Conservation (phyloP, 2,797 vertebrate species). For the Austrolebias charrua region DNA sequence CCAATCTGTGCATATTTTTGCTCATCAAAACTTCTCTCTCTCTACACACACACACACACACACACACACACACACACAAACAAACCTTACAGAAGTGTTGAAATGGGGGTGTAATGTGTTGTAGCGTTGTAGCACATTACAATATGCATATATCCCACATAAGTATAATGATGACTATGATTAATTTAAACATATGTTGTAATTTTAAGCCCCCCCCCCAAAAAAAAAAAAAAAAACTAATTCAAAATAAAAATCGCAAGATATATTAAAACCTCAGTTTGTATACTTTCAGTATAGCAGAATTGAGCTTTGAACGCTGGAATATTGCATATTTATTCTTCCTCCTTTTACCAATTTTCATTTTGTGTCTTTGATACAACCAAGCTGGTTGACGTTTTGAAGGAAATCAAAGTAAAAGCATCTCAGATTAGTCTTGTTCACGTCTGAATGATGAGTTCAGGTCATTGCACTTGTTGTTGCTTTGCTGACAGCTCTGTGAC, state of each 20-base stretch:
- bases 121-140: background rate
- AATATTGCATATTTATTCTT: too few species aligned
- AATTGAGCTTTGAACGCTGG: background rate
- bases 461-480: background rate
- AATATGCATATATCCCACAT: background rate
- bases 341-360: too few species aligned
- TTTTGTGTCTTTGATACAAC: too few species aligned
- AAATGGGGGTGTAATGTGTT: background rate
- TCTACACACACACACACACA: too few species aligned
- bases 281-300: background rate
- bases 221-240: too few species aligned
- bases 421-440: background rate
- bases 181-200: constrained; percentile 2
- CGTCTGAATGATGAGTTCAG: background rate
- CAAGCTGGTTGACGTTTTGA: too few species aligned
- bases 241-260: background rate
- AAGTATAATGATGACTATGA: background rate
- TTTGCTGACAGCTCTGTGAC: background rate
- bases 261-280: background rate
- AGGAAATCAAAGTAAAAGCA: too few species aligned
- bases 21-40: background rate
- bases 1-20: background rate
- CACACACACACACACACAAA: too few species aligned
- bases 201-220: too few species aligned
- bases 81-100: background rate